phyloP scores from a whole-genome alignment of 2,888 invertebrate genomes.

The Pachliopta kotzebuea region DNA sequence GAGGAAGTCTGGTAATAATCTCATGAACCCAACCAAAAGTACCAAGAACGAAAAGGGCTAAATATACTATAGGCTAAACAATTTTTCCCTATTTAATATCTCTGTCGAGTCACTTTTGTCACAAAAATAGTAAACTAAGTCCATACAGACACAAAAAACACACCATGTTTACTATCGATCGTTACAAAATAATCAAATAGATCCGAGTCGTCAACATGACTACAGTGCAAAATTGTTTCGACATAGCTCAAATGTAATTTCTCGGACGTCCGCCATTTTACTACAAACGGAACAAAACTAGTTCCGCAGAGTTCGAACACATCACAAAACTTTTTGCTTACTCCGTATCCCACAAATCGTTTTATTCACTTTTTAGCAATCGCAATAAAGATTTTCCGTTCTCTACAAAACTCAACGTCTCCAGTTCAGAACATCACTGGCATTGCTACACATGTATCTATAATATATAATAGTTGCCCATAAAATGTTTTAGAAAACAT shows the following conservation, averaged over 20 bases:
- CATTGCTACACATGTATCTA: not conserved
- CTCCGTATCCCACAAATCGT: not conserved
- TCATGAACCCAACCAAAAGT: too few species aligned
- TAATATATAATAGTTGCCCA: not conserved
- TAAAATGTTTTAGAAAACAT: too few species aligned
- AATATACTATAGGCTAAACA: too few species aligned
- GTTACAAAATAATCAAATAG: not conserved
- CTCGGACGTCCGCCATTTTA: not conserved
- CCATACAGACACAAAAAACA: too few species aligned
- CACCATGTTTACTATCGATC: too few species aligned
- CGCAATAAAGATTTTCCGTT: slow-evolving; percentile 1
- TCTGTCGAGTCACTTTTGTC: too few species aligned
- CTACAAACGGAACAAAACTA: not conserved
- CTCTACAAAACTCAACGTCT: not conserved
- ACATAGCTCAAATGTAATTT: not conserved
- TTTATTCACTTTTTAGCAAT: slow-evolving; percentile 5
- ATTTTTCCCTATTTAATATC: too few species aligned
- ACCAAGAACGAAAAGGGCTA: too few species aligned
- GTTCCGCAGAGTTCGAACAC: not conserved
- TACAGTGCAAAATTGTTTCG: not conserved
- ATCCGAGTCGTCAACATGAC: not conserved
- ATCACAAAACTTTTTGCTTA: not conserved
- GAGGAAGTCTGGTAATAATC: too few species aligned
- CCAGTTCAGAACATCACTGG: not conserved
- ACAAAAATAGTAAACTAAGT: too few species aligned